These are phyloP conservation scores for Dascillus cervinus DNA, from an alignment of 2,888 invertebrate species.

Conservation along the genomic window DNA sequence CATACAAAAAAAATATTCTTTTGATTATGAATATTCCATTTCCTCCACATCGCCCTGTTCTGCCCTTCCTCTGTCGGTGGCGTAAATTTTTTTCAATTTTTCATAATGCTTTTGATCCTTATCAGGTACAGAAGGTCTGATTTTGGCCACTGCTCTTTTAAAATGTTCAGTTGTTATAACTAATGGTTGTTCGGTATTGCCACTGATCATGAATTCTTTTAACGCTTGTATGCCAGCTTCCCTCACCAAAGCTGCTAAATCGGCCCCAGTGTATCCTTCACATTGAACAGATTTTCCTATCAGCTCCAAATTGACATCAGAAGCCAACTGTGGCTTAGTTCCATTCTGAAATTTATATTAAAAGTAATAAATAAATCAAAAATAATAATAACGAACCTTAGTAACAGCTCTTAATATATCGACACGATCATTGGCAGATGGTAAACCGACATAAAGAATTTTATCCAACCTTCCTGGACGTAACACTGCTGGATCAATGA, in stretches of 20 bases:
- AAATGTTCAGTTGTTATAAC: conserved; percentile 67
- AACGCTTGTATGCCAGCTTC: conserved; percentile 80
- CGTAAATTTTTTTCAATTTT: conserved; percentile 60
- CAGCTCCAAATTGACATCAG: conserved; percentile 66
- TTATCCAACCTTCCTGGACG: conserved; percentile 85
- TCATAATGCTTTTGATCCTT: conserved; percentile 74
- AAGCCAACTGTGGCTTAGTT: conserved; percentile 64
- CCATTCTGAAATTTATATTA: conserved; percentile 68
- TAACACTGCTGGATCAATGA: conserved; percentile 91
- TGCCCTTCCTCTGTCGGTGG: conserved; percentile 25
- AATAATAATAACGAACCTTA: conserved; percentile 55
- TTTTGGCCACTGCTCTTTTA: conserved; percentile 63
- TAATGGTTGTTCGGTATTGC: conserved; percentile 41
- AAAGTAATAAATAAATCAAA: background rate
- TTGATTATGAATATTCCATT: conserved; percentile 33
- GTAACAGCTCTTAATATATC: conserved; percentile 87
- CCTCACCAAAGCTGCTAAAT: conserved; percentile 80
- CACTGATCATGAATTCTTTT: conserved; percentile 61
- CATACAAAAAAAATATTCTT: background rate
- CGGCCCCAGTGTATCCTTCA: conserved; percentile 88
- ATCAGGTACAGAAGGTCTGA: conserved; percentile 79
- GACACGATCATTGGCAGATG: conserved; percentile 65
- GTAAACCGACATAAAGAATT: conserved; percentile 84
- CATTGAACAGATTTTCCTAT: conserved; percentile 60
- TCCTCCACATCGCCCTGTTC: conserved; percentile 50